Conservation (phyloP, 2,113 vertebrate genomes). For the Marmota monax region DNA sequence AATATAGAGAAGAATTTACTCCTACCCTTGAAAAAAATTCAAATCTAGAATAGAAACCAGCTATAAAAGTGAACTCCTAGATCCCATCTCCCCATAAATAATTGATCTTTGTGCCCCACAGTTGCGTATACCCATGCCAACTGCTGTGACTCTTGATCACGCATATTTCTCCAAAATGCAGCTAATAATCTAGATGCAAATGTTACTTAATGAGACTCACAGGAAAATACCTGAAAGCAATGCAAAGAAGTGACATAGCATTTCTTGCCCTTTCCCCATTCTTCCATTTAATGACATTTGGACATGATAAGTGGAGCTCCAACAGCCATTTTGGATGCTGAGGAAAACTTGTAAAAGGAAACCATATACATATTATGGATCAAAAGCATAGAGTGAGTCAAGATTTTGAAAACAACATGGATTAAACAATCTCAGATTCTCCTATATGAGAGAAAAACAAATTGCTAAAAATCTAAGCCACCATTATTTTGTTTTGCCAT, state of each 20-base stretch:
- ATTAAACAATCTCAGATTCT: neutral
- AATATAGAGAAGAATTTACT: neutral
- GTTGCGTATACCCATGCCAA: neutral
- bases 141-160: neutral
- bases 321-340: neutral
- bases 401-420: neutral
- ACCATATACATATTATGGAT: neutral
- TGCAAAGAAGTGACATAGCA: neutral
- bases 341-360: neutral
- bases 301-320: neutral
- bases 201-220: neutral
- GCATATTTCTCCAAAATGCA: neutral
- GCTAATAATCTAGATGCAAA: neutral
- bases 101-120: neutral
- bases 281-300: neutral
- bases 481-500: slow-evolving; percentile 18
- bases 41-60: neutral
- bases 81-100: too few species aligned
- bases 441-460: neutral
- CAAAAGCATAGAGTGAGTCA: neutral
- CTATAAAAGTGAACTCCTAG: neutral
- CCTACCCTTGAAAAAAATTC: neutral
- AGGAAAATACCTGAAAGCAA: neutral
- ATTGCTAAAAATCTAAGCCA: slow-evolving; percentile 25
- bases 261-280: neutral